Percentiles rank a stretch among this genome's conserved stretches.
These are phyloP conservation scores for Hyposoter didymator DNA, from an alignment of 2,888 invertebrate genomes.

Conservation along the genomic window DNA sequence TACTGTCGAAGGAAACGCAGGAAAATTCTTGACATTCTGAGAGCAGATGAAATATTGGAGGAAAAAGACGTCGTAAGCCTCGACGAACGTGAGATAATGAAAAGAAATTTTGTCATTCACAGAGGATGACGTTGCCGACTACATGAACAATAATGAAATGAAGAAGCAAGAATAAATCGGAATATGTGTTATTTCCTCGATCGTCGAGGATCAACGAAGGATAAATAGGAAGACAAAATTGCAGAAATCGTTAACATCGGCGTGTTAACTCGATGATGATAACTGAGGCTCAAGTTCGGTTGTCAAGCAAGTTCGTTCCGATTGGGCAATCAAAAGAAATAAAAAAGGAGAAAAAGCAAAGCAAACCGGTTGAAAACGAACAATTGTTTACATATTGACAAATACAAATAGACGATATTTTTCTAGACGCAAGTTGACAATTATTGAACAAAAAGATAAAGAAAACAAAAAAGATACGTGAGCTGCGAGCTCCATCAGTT, in stretches of 20 bases:
- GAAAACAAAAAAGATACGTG: neutral
- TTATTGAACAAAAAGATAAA: slow-evolving; percentile 26
- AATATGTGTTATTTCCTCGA: slow-evolving; percentile 22
- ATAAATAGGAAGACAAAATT: slow-evolving; percentile 1
- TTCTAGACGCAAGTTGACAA: slow-evolving; percentile 74
- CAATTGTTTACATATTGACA: slow-evolving; percentile 59
- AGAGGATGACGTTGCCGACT: slow-evolving; percentile 76
- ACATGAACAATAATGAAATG: slow-evolving; percentile 68
- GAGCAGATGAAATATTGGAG: neutral
- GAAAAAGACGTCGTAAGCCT: neutral
- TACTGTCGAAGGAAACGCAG: neutral
- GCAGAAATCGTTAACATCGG: slow-evolving; percentile 6
- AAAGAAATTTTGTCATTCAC: slow-evolving; percentile 61
- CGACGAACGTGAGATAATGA: neutral
- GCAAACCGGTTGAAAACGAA: slow-evolving; percentile 33
- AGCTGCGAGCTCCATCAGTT: slow-evolving; percentile 21
- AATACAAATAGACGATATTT: slow-evolving; percentile 77
- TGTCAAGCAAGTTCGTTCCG: slow-evolving; percentile 14
- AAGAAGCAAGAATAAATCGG: slow-evolving; percentile 60
- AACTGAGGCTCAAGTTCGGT: slow-evolving; percentile 34
- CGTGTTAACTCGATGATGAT: neutral
- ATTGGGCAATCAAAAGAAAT: neutral
- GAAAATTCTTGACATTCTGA: neutral
- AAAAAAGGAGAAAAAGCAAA: slow-evolving; percentile 3
- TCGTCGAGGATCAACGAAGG: neutral